Conservation (phyloP, 2,113 vertebrate species). For the Clarias macrocephalus region DNA sequence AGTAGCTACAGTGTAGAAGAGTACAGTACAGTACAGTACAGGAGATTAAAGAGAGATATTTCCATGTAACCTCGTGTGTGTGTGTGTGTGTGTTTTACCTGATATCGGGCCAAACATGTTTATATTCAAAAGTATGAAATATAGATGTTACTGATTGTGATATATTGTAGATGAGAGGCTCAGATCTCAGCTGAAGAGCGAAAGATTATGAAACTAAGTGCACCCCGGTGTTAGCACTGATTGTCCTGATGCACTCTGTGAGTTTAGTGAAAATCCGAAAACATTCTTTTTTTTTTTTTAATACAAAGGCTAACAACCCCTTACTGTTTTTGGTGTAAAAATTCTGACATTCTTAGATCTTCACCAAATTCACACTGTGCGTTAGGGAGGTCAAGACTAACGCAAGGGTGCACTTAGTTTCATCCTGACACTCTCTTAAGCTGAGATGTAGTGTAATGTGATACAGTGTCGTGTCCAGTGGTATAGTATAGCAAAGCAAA, state of each 20-base stretch:
- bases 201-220: not conserved
- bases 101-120: not conserved
- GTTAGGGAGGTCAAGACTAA: not conserved
- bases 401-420: not conserved
- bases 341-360: not conserved
- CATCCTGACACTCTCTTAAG: not conserved
- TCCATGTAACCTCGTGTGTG: too few relatives aligned
- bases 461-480: too few relatives aligned
- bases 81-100: too few relatives aligned
- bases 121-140: not conserved
- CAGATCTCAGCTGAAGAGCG: not conserved
- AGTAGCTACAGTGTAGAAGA: too few relatives aligned
- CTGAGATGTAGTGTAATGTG: not conserved
- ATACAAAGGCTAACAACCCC: not conserved
- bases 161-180: not conserved
- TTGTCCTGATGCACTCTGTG: not conserved
- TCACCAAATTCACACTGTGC: not conserved
- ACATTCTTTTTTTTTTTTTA: not conserved
- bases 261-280: not conserved
- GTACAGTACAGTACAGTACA: too few relatives aligned
- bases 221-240: not conserved
- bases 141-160: not conserved
- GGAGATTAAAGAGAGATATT: too few relatives aligned
- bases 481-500: too few relatives aligned
- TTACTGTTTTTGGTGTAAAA: not conserved